Evolutionary conservation across 2,113 vertebrate species (phyloP).

Genomic region (Miniopterus natalensis): DNA sequence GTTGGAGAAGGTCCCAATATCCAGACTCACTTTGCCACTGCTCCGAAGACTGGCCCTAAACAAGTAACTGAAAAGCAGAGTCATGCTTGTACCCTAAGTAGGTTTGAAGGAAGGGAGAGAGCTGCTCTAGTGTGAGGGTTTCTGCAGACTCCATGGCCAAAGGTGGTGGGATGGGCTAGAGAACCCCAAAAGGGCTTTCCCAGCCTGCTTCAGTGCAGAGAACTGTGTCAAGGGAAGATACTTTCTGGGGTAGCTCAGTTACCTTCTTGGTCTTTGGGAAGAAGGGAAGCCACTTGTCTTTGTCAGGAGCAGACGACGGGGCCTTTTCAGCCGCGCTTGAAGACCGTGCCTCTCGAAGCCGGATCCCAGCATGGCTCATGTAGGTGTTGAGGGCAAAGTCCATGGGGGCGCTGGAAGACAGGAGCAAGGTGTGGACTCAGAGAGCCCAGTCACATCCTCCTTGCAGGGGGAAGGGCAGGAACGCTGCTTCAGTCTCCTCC

Average conservation of each 20-base stretch:
- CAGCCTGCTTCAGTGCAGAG: neutral
- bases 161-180: neutral
- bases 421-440: neutral
- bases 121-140: neutral
- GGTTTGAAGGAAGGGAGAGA: neutral
- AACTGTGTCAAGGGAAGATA: neutral
- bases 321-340: slow-evolving; percentile 86
- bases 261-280: slow-evolving; percentile 97
- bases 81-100: neutral
- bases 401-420: slow-evolving; percentile 90
- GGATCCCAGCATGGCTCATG: slow-evolving; percentile 93
- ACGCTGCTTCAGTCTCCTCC: neutral
- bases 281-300: slow-evolving; percentile 96
- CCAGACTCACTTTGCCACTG: neutral
- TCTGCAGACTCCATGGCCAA: neutral
- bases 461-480: neutral
- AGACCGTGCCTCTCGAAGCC: slow-evolving; percentile 90
- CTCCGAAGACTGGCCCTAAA: neutral
- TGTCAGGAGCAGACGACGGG: slow-evolving; percentile 88
- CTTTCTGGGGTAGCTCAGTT: neutral
- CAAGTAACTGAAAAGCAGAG: neutral
- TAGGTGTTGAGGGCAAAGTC: slow-evolving; percentile 93
- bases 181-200: neutral
- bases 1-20: neutral
- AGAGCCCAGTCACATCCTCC: neutral